A percentile compares a stretch with the other conserved stretches of the same genome.
These are phyloP conservation scores for Blastobasis adustella DNA, from an alignment of 2,888 invertebrate genomes.

Conservation along the genomic window DNA sequence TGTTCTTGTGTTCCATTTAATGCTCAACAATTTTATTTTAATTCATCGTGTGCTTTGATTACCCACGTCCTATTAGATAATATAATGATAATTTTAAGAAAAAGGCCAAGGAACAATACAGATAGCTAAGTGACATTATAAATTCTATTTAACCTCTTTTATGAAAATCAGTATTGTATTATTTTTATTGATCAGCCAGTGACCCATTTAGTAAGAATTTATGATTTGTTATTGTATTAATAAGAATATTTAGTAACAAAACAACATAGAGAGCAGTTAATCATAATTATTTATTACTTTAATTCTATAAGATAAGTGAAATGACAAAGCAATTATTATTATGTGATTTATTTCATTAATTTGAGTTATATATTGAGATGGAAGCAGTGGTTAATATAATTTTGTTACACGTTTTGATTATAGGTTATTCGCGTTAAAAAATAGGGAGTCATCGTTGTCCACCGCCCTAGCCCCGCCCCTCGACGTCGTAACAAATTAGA, in stretches of 20 bases:
- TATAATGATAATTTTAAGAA: not conserved
- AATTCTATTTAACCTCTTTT: too few species aligned
- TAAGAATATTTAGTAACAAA: slow-evolving; percentile 15
- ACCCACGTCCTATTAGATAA: not conserved
- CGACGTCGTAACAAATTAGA: too few species aligned
- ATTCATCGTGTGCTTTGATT: not conserved
- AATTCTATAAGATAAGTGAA: too few species aligned
- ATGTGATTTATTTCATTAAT: too few species aligned
- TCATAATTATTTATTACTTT: not conserved
- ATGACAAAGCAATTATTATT: too few species aligned
- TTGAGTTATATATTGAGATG: too few species aligned
- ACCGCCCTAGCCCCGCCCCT: too few species aligned
- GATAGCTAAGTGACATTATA: not conserved
- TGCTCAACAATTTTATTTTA: not conserved
- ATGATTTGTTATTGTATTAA: slow-evolving; percentile 23
- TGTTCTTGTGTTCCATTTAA: not conserved
- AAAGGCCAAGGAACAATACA: slow-evolving; percentile 7
- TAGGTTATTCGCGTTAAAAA: too few species aligned
- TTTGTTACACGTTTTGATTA: too few species aligned
- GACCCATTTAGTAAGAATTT: slow-evolving; percentile 19
- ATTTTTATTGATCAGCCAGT: not conserved
- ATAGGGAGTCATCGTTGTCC: too few species aligned
- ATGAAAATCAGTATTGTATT: too few species aligned
- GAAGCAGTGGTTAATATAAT: too few species aligned
- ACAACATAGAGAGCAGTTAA: slow-evolving; percentile 12